Base-by-base conservation (phyloP, 2,888 invertebrate genomes). In the Spodoptera picta region DNA sequence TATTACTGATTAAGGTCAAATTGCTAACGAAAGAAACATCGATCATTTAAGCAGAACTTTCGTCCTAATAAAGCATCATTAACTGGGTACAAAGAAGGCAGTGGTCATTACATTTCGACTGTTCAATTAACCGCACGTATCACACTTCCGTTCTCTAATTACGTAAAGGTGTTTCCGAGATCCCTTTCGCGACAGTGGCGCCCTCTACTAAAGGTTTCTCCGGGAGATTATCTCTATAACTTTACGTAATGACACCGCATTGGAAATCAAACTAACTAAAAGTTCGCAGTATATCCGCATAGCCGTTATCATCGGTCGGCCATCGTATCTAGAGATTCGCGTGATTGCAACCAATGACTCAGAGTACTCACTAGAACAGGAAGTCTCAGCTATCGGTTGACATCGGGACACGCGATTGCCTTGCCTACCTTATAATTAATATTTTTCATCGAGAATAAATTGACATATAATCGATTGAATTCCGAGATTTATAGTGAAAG, bases 311-410 rank as follows among this genome's bases (percentile, higher is more conserved):
- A 77, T 56, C 31, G 47, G 55, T 61, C 72, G 36, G 48, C 76
- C 72, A 78, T 78, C 80, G 69, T 74, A 77, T 77, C 74, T 52
- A 45, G 19, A 79, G 79, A 82, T 83, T 75, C 69, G 76, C 81
- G 79, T 82, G 84, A 81, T 81, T 75, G 58, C 57, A 69, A 63
- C 77, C 80, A 74, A 75, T 84, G 80, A 80, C 60, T 81, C 79
- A 75, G 58, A 65, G 60, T 57, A 78, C 52, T 80, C 75, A 73
- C 58, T 54, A 50, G 52, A 75, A 60, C 76, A 76, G 84, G 80
- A 82, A 81, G 75, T 76, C 68, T 68, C 67, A 46, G 51, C 66
- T 77, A 81, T 79, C 80, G 60, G 65, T 67, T 79, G 76, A 80
- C 79, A 80, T 79, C 75, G 62, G 69, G 71, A 75, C 87, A 84